Conservation (phyloP, 2,113 vertebrate genomes). For the Rana temporaria region DNA sequence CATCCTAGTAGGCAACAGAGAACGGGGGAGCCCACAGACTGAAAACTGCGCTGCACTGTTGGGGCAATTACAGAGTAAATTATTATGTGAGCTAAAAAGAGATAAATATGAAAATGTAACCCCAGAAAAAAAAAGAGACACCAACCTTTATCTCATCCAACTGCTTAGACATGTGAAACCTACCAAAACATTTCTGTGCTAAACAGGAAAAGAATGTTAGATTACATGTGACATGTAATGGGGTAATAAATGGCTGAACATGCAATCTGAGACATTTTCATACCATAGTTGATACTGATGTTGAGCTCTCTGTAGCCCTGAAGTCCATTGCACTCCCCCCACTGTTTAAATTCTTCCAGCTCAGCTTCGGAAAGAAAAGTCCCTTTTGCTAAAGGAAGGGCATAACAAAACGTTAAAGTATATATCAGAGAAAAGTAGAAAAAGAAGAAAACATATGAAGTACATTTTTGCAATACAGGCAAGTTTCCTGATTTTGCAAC, state of each 20-base stretch:
- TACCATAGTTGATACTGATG: conserved; percentile 20
- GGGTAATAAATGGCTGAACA: neutral
- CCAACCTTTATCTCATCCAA: conserved; percentile 9
- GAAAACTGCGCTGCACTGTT: too few species aligned
- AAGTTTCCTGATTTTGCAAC: too few species aligned
- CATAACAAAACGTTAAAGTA: neutral
- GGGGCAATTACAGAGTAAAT: too few species aligned
- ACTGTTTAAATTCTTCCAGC: conserved; percentile 13
- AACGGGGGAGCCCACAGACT: too few species aligned
- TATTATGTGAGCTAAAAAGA: too few species aligned
- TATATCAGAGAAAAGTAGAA: neutral
- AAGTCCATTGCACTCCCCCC: conserved; percentile 1
- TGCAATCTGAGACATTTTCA: neutral
- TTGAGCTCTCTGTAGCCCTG: neutral
- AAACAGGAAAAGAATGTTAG: neutral
- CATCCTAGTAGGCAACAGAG: too few species aligned
- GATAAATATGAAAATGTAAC: too few species aligned
- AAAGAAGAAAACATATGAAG: too few species aligned
- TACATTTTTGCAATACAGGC: too few species aligned
- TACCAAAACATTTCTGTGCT: conserved; percentile 32
- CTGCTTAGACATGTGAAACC: neutral
- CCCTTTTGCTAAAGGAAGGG: conserved; percentile 1
- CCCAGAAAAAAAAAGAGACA: neutral
- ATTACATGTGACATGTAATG: neutral
- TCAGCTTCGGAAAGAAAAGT: neutral